A percentile compares a stretch with the other conserved stretches of the same genome.
Conservation (phyloP, 1,140 invertebrate genomes). For the Polyergus mexicanus region DNA sequence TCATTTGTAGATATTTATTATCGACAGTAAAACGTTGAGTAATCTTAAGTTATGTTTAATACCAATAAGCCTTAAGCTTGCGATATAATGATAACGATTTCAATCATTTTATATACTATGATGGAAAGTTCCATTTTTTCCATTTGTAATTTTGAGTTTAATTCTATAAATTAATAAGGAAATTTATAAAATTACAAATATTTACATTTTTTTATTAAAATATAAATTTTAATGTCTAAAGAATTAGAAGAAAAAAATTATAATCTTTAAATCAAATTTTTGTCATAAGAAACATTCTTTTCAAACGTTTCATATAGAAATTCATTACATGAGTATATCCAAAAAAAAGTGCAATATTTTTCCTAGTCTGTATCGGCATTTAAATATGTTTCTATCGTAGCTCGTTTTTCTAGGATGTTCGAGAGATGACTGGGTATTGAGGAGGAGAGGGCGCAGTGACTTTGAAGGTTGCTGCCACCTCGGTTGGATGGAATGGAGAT, state of each 20-base stretch:
- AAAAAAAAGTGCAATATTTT: neutral
- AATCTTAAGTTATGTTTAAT: slow-evolving; percentile 17
- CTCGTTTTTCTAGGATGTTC: slow-evolving; percentile 76
- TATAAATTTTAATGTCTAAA: neutral
- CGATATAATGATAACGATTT: slow-evolving; percentile 16
- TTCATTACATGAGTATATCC: neutral
- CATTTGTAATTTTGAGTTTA: neutral
- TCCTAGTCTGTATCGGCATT: too few species aligned
- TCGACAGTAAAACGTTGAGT: slow-evolving; percentile 12
- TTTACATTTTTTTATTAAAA: neutral
- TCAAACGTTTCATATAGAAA: neutral
- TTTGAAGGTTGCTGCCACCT: slow-evolving; percentile 66
- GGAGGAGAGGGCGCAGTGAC: slow-evolving; percentile 66
- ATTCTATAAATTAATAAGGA: neutral
- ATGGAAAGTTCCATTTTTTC: neutral
- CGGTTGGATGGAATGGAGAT: slow-evolving; percentile 77
- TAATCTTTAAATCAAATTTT: neutral
- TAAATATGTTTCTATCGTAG: slow-evolving; percentile 26
- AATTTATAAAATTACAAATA: neutral
- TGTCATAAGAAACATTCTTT: neutral
- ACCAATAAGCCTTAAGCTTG: neutral
- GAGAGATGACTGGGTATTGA: slow-evolving; percentile 76
- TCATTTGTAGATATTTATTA: slow-evolving; percentile 33
- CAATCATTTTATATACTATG: neutral
- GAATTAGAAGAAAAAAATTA: neutral